Conservation (phyloP, 2,113 vertebrate species). For the Cololabis saira region DNA sequence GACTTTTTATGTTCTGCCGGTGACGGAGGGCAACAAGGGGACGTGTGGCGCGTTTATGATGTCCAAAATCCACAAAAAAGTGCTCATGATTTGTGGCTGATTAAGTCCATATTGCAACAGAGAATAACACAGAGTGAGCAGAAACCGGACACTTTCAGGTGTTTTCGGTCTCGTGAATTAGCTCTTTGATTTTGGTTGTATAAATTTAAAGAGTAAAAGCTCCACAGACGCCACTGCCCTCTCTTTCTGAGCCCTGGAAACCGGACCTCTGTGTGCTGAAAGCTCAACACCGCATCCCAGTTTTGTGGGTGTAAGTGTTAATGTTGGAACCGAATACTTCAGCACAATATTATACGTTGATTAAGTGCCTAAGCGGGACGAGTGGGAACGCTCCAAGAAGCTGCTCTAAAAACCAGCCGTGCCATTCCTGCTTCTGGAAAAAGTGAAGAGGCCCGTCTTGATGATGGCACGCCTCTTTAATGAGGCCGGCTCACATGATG, state of each 20-base stretch:
- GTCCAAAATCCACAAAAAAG: constrained; percentile 31
- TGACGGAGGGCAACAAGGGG: constrained; percentile 19
- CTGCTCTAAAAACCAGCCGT: constrained; percentile 49
- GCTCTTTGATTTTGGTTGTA: background rate
- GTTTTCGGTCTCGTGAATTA: no score
- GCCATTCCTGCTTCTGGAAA: constrained; percentile 70
- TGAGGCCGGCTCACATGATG: constrained; percentile 67
- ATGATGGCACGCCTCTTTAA: constrained; percentile 67
- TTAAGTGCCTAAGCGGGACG: constrained; percentile 71
- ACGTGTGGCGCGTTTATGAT: constrained; percentile 6
- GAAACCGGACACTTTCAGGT: no score
- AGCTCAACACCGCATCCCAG: constrained; percentile 68
- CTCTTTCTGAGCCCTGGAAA: constrained; percentile 47
- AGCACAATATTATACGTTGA: constrained; percentile 73
- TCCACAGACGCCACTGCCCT: constrained; percentile 14
- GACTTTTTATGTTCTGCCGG: constrained; percentile 15
- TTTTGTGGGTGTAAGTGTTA: constrained; percentile 79
- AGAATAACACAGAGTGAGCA: no score
- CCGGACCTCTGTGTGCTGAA: constrained; percentile 56
- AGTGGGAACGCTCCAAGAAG: constrained; percentile 58
- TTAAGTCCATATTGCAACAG: background rate
- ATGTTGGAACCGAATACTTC: constrained; percentile 70
- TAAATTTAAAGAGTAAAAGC: background rate
- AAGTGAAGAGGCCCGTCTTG: constrained; percentile 56
- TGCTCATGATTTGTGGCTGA: no score